Evolutionary conservation across 2,113 vertebrate species (phyloP).

Genomic region (Porphyrio hochstetteri): DNA sequence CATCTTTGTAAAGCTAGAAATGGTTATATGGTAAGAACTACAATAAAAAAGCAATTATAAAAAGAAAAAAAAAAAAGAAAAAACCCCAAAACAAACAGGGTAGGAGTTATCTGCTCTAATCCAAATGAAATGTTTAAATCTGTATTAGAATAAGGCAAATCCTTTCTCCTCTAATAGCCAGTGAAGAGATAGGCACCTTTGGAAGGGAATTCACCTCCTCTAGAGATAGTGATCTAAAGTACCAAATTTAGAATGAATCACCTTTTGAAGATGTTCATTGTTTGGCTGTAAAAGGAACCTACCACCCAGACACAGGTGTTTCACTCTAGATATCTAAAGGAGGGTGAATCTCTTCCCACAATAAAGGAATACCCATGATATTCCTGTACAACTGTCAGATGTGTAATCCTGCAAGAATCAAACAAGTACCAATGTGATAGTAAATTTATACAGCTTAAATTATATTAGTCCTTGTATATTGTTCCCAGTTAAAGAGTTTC

Average conservation of each 20-base stretch:
- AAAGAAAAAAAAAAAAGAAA: not conserved
- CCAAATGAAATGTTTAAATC: not conserved
- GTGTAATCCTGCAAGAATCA: not conserved
- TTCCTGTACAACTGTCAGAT: not conserved
- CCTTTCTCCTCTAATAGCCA: not conserved
- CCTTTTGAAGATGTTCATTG: not conserved
- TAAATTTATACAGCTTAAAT: not conserved
- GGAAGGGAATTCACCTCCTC: not conserved
- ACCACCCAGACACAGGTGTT: not conserved
- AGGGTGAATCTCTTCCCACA: not conserved
- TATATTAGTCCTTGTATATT: not conserved
- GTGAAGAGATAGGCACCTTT: not conserved
- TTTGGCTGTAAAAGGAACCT: not conserved
- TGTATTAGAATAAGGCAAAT: not conserved
- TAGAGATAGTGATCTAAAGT: not conserved
- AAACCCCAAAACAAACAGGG: too few relatives aligned
- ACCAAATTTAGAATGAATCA: not conserved
- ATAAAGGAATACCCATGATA: not conserved
- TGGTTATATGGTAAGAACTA: not conserved
- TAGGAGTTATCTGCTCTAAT: not conserved
- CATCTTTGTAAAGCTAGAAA: not conserved
- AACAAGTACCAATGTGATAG: not conserved
- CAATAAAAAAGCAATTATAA: not conserved
- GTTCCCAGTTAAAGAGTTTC: not conserved
- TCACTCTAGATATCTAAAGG: not conserved